Evolutionary conservation across 64 coral and sea anemone genomes (phyloP).

Genomic region (Dendrophyllia cribrosa): DNA sequence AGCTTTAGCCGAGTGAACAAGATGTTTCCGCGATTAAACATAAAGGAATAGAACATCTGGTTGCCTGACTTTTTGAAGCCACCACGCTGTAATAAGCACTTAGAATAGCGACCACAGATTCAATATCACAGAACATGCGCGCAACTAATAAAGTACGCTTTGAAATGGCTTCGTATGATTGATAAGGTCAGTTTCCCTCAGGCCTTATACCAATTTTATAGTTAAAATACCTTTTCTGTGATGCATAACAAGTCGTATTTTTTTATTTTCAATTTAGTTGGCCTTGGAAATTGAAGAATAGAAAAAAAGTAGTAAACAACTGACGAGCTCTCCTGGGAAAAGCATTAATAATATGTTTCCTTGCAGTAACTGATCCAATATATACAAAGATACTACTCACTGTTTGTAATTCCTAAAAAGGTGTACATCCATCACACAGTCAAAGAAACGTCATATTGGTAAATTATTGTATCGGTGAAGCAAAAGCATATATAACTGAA

Average conservation of each 20-base stretch:
- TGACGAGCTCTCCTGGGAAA: no score
- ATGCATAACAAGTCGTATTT: no score
- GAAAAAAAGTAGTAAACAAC: no score
- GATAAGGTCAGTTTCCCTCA: no score
- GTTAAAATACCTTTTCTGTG: no score
- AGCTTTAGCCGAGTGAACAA: background rate
- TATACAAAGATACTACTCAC: background rate
- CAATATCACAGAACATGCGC: background rate
- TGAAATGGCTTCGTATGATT: background rate
- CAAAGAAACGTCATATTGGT: background rate
- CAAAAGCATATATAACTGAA: no score
- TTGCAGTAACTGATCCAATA: constrained; percentile 1
- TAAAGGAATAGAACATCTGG: background rate
- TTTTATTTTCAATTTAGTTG: no score
- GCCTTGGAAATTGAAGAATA: no score
- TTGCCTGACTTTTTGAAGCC: background rate
- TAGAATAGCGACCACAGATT: background rate
- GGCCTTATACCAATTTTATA: no score
- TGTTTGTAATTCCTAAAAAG: background rate
- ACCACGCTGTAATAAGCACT: background rate
- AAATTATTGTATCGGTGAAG: no score
- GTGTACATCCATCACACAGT: background rate
- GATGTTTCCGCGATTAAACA: background rate
- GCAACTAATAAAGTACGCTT: background rate
- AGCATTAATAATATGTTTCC: no score